A percentile compares a stretch with the other conserved stretches of the same genome.
Evolutionary conservation across 2,797 vertebrate genomes (phyloP).

Genomic region (Syngnathus acus): DNA sequence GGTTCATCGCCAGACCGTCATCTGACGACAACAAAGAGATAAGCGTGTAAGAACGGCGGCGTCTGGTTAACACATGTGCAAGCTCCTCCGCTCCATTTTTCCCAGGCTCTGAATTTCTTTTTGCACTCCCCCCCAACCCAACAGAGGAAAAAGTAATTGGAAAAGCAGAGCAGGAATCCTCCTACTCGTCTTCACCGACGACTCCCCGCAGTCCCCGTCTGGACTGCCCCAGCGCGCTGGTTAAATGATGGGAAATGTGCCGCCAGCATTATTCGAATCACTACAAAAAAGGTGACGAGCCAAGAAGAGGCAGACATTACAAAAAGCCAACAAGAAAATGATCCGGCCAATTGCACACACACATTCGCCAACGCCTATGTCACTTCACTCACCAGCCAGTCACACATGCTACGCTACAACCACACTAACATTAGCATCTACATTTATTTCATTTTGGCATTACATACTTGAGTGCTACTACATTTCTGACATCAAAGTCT

Average conservation of each 20-base stretch:
- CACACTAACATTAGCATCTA: too few relatives aligned
- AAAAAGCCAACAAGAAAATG: too few relatives aligned
- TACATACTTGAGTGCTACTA: too few relatives aligned
- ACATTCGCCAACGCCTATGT: too few relatives aligned
- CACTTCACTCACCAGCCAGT: too few relatives aligned
- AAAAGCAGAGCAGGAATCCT: constrained; percentile 67
- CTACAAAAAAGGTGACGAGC: too few relatives aligned
- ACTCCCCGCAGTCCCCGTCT: constrained; percentile 43
- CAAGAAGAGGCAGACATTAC: too few relatives aligned
- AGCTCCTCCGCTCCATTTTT: constrained; percentile 32
- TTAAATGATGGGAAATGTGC: not conserved
- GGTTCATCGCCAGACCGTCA: constrained; percentile 93
- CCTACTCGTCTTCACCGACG: constrained; percentile 58
- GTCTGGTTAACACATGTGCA: constrained; percentile 6
- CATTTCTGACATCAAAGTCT: too few relatives aligned
- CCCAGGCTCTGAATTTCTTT: constrained; percentile 54
- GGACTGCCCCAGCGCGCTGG: constrained; percentile 21
- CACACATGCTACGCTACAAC: too few relatives aligned
- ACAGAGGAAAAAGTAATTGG: constrained; percentile 53
- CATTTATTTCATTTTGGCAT: too few relatives aligned
- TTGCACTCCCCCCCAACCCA: constrained; percentile 34
- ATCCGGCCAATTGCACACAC: too few relatives aligned
- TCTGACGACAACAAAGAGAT: constrained; percentile 66
- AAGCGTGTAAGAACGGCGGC: constrained; percentile 24
- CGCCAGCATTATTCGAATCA: too few relatives aligned